Conservation (phyloP, 2,888 invertebrate species). For the Selenia dentaria region DNA sequence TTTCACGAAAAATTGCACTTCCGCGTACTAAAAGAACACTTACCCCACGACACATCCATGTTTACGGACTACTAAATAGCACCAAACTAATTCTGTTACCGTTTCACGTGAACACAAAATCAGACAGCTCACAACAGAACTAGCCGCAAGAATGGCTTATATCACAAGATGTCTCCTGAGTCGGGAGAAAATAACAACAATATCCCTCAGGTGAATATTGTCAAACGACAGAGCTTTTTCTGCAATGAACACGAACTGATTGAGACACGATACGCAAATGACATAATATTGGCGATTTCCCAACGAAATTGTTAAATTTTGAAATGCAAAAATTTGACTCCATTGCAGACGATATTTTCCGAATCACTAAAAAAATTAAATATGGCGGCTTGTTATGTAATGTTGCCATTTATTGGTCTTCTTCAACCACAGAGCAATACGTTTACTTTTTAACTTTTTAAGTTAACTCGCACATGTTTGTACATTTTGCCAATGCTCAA, state of each 20-base stretch:
- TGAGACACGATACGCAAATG: conserved; percentile 75
- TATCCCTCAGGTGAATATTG: conserved; percentile 72
- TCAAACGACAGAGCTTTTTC: conserved; percentile 80
- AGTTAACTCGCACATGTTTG: no score
- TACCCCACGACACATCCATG: conserved; percentile 91
- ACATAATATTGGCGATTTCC: conserved; percentile 81
- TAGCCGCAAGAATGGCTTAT: conserved; percentile 69
- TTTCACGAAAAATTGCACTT: conserved; percentile 39
- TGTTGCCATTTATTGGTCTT: background rate
- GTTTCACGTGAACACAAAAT: conserved; percentile 75
- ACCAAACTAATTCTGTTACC: conserved; percentile 72
- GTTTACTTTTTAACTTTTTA: no score
- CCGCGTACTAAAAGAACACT: conserved; percentile 49
- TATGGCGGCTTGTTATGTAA: conserved; percentile 60
- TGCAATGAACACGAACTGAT: conserved; percentile 74
- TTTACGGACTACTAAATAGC: conserved; percentile 64
- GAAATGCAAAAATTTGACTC: conserved; percentile 81
- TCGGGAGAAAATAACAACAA: conserved; percentile 74
- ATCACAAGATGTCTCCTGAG: conserved; percentile 84
- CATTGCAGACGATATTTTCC: conserved; percentile 82
- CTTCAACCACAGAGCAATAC: no score
- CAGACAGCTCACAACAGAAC: conserved; percentile 64
- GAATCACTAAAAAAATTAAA: conserved; percentile 70
- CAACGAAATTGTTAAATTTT: conserved; percentile 77
- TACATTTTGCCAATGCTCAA: no score